Percentiles rank a stretch among this genome's conserved stretches.
phyloP scores from a whole-genome alignment of 2,113 vertebrate genomes.

The Thryonomys swinderianus region DNA sequence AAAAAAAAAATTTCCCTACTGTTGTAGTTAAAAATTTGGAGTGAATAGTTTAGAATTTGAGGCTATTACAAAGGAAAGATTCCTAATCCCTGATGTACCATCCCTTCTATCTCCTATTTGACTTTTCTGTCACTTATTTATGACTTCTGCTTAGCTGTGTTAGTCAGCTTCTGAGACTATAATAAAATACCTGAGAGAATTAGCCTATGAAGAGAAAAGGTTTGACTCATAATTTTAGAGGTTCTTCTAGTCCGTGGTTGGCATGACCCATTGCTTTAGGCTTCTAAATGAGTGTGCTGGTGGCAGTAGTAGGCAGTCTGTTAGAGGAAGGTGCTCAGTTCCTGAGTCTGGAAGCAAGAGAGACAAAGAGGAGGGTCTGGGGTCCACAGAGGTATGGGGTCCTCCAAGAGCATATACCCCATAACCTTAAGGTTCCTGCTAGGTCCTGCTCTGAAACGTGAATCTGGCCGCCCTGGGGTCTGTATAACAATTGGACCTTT shows the following conservation, averaged over 20 bases:
- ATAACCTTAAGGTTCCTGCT: neutral
- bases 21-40: constrained; percentile 8
- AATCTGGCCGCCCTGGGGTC: no score
- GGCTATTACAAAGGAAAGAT: neutral
- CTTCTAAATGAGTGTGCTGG: neutral
- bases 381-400: neutral
- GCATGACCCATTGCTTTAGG: neutral
- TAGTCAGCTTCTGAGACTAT: neutral
- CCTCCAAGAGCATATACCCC: neutral
- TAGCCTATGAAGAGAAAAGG: neutral
- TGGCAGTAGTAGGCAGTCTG: neutral
- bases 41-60: neutral
- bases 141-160: neutral
- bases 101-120: neutral
- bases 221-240: neutral
- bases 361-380: neutral
- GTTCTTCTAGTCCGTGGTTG: neutral
- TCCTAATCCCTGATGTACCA: neutral
- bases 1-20: neutral
- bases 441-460: neutral
- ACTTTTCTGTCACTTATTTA: neutral
- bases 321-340: neutral
- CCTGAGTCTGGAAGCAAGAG: neutral
- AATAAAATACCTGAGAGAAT: neutral
- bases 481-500: neutral